Evolutionary conservation across 2,113 vertebrate genomes (phyloP).

Genomic region (Notarius lentiginosus): DNA sequence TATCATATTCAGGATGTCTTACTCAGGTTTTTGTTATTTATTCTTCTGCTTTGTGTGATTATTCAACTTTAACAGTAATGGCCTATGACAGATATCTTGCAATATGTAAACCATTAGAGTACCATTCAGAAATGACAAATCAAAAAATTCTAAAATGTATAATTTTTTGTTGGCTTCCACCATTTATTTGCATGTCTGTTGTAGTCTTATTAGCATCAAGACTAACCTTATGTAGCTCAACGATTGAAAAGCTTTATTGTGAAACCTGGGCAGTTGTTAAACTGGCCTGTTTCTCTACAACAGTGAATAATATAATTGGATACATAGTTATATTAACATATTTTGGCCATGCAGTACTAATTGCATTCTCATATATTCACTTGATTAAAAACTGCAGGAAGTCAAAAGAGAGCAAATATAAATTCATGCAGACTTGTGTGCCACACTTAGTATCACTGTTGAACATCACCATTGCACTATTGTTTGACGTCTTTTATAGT

Average conservation of each 20-base stretch:
- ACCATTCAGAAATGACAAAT: slow-evolving; percentile 50
- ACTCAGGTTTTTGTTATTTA: slow-evolving; percentile 51
- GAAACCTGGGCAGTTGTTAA: slow-evolving; percentile 41
- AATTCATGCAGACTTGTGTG: slow-evolving; percentile 47
- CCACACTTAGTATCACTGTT: slow-evolving; percentile 40
- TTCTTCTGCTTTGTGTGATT: slow-evolving; percentile 49
- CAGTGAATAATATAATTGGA: slow-evolving; percentile 41
- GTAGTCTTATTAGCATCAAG: slow-evolving; percentile 19
- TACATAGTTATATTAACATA: slow-evolving; percentile 36
- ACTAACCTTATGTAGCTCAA: slow-evolving; percentile 46
- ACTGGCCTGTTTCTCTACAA: slow-evolving; percentile 43
- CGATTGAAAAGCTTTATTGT: slow-evolving; percentile 51
- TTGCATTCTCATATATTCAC: slow-evolving; percentile 43
- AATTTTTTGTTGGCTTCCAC: slow-evolving; percentile 43
- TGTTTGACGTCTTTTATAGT: slow-evolving; percentile 53
- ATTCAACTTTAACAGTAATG: slow-evolving; percentile 50
- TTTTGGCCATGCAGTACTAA: slow-evolving; percentile 48
- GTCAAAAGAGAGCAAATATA: slow-evolving; percentile 41
- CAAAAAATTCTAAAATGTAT: slow-evolving; percentile 35
- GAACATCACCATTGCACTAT: slow-evolving; percentile 38
- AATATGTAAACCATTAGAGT: slow-evolving; percentile 49
- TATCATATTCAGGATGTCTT: slow-evolving; percentile 49
- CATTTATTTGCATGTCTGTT: slow-evolving; percentile 34
- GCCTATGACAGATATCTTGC: slow-evolving; percentile 52
- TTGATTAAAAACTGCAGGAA: slow-evolving; percentile 34